Base-by-base conservation (phyloP, 2,888 invertebrate genomes). In the Eustalomyia histrio region DNA sequence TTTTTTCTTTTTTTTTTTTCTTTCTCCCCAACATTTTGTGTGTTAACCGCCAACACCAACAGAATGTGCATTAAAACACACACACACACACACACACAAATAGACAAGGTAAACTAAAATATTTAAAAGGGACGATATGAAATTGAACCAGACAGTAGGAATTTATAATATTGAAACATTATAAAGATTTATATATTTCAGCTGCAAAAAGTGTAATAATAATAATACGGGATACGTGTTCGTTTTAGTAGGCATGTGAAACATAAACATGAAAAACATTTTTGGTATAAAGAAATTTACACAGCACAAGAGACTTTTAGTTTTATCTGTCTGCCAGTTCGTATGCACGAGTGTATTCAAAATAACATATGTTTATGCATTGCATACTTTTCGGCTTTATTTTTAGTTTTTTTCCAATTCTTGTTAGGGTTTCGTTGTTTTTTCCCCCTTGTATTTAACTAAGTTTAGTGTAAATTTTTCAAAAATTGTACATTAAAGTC, bases 41-140 rank as follows among this genome's bases (percentile, higher is more conserved):
- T 57, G 67, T 67, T 67, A 53, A 53, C 64, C 64, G 35, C 53
- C 53, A 67, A 52, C 64, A 52, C 14, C 16, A 58, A 33, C 12
- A 21, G 21, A 61, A 21, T 43, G 47, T 53, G 33, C 29, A 53
- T 14, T 39, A 29, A 29, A 29, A 29, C 3, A 61, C 39, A 17
- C 60, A 39, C 7, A 29, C 2, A 29, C 3, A 29, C 3, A 61
- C 39, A 17, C 60, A 39, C 7, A 29, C 2, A 55, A 39, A 60
- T 39, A 39, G n/a, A 24, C 33, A 18, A 63, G 61, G 47, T 35
- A 57, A 57, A 65, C 18, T 39, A 43, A 16, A 55, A 35, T 9
- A 24, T 21, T 24, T 29, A 1, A 14, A 9, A n/a, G 55, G 21
- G 43, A 39, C 43, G 6, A 21, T 43, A n/a, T 67, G 55, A 55